Evolutionary conservation across 1,140 invertebrate species (phyloP).

Genomic region (Zaprionus taronus): DNA sequence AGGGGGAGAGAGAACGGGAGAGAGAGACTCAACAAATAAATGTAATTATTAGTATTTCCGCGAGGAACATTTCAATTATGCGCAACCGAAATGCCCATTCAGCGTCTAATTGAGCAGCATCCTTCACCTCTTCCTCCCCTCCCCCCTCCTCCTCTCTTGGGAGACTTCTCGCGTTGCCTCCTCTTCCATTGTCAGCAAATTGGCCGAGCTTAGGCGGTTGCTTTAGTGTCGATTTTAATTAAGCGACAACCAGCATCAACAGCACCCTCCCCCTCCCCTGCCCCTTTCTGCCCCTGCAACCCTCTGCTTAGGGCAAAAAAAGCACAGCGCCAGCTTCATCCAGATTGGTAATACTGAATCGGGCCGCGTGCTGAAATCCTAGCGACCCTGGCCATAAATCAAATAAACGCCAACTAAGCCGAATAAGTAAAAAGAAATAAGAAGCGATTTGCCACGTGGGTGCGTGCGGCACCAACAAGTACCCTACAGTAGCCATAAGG

Average conservation of each 20-base stretch:
- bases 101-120: constrained; percentile 19
- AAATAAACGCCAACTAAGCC: constrained; percentile 80
- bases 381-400: constrained; percentile 74
- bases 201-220: constrained; percentile 61
- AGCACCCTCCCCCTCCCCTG: neutral
- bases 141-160: neutral
- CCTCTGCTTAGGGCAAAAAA: neutral
- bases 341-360: constrained; percentile 28
- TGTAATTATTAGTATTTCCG: constrained; percentile 70
- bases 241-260: constrained; percentile 28
- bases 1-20: fast-evolving
- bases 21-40: constrained; percentile 12
- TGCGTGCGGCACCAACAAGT: neutral
- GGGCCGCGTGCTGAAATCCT: constrained; percentile 56
- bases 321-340: constrained; percentile 9
- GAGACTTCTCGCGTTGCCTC: neutral
- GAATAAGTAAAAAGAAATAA: constrained; percentile 48
- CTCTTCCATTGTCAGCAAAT: constrained; percentile 67
- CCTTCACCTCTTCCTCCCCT: neutral
- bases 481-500: neutral
- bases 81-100: constrained; percentile 1
- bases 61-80: constrained; percentile 60
- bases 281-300: neutral
- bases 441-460: constrained; percentile 1
- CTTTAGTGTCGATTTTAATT: constrained; percentile 79